Base-by-base conservation (phyloP, 2,113 vertebrate genomes). In the Syngnathus floridae region DNA sequence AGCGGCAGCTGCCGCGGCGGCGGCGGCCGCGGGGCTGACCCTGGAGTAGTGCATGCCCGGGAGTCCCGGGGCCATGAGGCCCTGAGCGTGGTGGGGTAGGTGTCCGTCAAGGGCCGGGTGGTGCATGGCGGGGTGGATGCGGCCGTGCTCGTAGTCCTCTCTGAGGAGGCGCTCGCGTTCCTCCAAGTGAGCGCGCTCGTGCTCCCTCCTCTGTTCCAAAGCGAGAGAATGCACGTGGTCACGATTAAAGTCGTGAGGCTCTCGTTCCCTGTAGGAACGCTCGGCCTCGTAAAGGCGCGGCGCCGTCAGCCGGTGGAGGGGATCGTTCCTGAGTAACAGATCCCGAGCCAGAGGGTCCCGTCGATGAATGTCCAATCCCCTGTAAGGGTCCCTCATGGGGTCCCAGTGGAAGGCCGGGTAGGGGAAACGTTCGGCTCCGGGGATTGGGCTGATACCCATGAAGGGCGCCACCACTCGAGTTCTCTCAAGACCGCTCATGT, bases 351-450 rank as follows among this genome's bases (percentile, higher is more conserved):
- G 79, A 19, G 90, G 91, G 76, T 92, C 92, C 76, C 91, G 80
- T 16, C 91, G 86, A 77, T 97, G 96, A 66, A 97, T 92, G 80
- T 98, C 95, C 43, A 98, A 90, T 48, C 94, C 93, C 75, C 96
- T 88, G 89, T 96, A 98, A 0, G 94, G 95, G 73, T 98, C 95
- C 85, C 96, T 88, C 88, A 98, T 95, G 8, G 95, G 95, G 90
- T 98, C 96, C 96, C 96, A 98, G 83, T 96, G 95, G 88, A 98
- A 97, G 66, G 95, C 90, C 4, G 95, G 95, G 77, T 97, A 98
- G 0, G 95, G 94, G 69, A 98, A 96, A 61, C 96, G 91, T 84
- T 98, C 96, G n/a, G 93, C 92, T 10, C 95, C 95, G 0, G 95
- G 94, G 75, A 98, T 94, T 4, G 95, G 94, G 77, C 95, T 96